These are phyloP conservation scores for Microtus montanus DNA, from an alignment of 2,113 vertebrate genomes.

Conservation along the genomic window DNA sequence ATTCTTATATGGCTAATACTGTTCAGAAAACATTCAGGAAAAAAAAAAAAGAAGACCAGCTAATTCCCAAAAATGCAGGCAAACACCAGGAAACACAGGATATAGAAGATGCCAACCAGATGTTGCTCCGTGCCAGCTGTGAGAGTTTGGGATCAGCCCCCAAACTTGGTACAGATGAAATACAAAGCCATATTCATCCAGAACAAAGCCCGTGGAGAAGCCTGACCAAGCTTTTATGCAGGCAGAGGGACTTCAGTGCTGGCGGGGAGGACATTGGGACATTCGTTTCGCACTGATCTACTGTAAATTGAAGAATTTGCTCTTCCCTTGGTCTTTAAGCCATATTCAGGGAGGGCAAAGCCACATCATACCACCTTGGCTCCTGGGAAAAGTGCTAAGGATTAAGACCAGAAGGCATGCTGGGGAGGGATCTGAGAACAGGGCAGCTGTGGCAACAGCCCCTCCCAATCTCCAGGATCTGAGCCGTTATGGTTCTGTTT, in stretches of 20 bases:
- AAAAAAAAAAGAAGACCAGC: constrained; percentile 61
- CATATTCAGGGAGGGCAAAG: constrained; percentile 56
- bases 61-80: constrained; percentile 67
- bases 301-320: constrained; percentile 53
- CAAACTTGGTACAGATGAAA: constrained; percentile 66
- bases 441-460: constrained; percentile 72
- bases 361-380: constrained; percentile 72
- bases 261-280: background rate
- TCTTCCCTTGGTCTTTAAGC: constrained; percentile 46
- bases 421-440: constrained; percentile 54
- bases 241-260: background rate
- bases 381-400: constrained; percentile 70
- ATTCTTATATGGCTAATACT: constrained; percentile 51
- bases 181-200: constrained; percentile 64
- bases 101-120: constrained; percentile 71
- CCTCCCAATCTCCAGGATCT: constrained; percentile 60
- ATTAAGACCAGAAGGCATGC: constrained; percentile 71
- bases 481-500: constrained; percentile 73
- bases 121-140: constrained; percentile 69
- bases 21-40: constrained; percentile 58
- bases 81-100: constrained; percentile 65
- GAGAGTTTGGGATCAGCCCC: constrained; percentile 53
- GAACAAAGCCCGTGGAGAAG: constrained; percentile 54
- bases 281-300: constrained; percentile 51
- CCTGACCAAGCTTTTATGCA: constrained; percentile 42